Evolutionary conservation across 2,888 invertebrate species (phyloP).

Genomic region (Candidula unifasciata): DNA sequence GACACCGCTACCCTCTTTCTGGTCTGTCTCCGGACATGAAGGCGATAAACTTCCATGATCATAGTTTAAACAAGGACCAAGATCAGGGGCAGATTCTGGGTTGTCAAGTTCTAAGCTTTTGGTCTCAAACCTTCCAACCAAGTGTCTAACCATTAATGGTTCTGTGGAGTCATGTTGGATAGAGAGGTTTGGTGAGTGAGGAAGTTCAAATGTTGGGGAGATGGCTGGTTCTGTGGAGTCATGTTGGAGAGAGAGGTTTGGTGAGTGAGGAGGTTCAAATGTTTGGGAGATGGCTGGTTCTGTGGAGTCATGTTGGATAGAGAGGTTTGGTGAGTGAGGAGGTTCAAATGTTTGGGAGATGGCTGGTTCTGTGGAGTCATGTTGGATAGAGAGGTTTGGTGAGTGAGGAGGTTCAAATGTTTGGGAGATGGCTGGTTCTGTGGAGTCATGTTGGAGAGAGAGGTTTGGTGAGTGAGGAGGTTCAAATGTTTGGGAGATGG

Average conservation of each 20-base stretch:
- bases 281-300: too few relatives aligned
- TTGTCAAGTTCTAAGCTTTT: constrained; percentile 36
- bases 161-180: constrained; percentile 29
- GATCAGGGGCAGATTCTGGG: constrained; percentile 12
- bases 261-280: too few relatives aligned
- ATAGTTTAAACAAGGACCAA: neutral
- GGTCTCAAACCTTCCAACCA: constrained; percentile 64
- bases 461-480: neutral
- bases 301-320: constrained; percentile 15
- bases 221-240: neutral
- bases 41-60: neutral
- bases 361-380: too few relatives aligned
- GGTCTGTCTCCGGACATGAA: neutral
- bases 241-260: too few relatives aligned
- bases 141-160: constrained; percentile 59
- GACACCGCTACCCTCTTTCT: neutral
- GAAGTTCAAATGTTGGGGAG: neutral
- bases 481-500: neutral
- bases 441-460: constrained; percentile 6
- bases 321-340: neutral
- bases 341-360: neutral
- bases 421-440: too few relatives aligned
- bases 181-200: neutral
- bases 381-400: too few relatives aligned
- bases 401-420: too few relatives aligned